A percentile compares a stretch with the other conserved stretches of the same genome.
phyloP scores from a whole-genome alignment of 2,113 vertebrate species.

The Meriones unguiculatus region DNA sequence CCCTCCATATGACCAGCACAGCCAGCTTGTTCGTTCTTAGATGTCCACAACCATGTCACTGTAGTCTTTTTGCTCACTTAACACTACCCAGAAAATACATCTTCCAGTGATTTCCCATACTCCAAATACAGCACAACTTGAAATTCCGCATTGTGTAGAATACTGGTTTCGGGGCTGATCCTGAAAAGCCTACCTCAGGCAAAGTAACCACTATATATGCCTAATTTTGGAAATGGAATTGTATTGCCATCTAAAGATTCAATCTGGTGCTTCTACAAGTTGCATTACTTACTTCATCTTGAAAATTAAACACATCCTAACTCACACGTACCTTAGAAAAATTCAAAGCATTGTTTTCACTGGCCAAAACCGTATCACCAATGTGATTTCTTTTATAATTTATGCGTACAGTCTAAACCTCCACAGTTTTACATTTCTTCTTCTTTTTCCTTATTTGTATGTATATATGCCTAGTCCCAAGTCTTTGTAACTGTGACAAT shows the following conservation, averaged over 20 bases:
- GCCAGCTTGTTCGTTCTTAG: background rate
- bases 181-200: background rate
- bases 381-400: background rate
- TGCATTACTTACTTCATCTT: background rate
- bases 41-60: background rate
- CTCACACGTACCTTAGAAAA: slow-evolving; percentile 13
- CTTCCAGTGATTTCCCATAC: background rate
- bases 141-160: background rate
- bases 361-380: background rate
- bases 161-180: background rate
- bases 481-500: background rate
- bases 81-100: background rate
- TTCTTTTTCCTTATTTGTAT: background rate
- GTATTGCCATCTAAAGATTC: background rate
- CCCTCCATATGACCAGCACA: background rate
- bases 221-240: background rate
- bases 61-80: background rate
- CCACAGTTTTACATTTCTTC: background rate
- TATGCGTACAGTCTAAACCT: background rate
- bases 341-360: slow-evolving; percentile 6
- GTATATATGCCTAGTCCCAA: background rate
- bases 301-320: slow-evolving; percentile 27
- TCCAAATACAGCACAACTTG: background rate
- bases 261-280: background rate
- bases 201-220: background rate